phyloP scores from a whole-genome alignment of 2,888 invertebrate species.

The Trissoscelio sp. region DNA sequence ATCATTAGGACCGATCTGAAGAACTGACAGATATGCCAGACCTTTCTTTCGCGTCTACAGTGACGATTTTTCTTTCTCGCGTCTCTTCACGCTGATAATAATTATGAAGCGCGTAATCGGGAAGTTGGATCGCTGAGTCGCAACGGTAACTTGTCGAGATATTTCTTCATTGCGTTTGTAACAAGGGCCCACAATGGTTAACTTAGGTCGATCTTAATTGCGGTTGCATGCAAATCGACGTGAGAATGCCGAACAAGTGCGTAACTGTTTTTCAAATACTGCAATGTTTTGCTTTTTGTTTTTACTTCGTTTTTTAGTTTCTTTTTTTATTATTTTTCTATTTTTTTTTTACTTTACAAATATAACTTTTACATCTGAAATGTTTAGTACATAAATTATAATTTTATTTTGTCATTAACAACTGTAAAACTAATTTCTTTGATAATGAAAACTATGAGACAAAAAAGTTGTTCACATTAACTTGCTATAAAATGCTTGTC shows the following conservation, averaged over 20 bases:
- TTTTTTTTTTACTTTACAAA: too few relatives aligned
- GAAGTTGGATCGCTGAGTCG: conserved; percentile 74
- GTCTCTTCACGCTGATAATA: conserved; percentile 61
- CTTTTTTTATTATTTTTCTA: too few relatives aligned
- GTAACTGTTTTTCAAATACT: conserved; percentile 64
- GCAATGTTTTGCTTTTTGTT: too few relatives aligned
- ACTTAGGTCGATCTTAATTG: conserved; percentile 63
- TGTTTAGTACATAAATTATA: too few relatives aligned
- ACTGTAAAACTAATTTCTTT: too few relatives aligned
- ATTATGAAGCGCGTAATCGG: conserved; percentile 77
- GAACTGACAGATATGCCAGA: neutral
- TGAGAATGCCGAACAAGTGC: conserved; percentile 61
- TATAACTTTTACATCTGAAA: too few relatives aligned
- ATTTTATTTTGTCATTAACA: too few relatives aligned
- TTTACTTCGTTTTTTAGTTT: too few relatives aligned
- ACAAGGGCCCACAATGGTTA: conserved; percentile 68
- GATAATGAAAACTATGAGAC: neutral
- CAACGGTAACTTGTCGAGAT: conserved; percentile 77
- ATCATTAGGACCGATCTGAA: conserved; percentile 49
- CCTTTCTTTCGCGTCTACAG: conserved; percentile 15
- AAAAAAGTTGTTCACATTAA: neutral
- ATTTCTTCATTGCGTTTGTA: conserved; percentile 64
- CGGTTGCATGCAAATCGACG: conserved; percentile 76
- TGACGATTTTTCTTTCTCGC: conserved; percentile 28
- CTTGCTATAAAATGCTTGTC: conserved; percentile 31